Evolutionary conservation across 2,113 vertebrate genomes (phyloP), one percentile per base, ranked within the genome.

Genomic region (Trachemys scripta): DNA sequence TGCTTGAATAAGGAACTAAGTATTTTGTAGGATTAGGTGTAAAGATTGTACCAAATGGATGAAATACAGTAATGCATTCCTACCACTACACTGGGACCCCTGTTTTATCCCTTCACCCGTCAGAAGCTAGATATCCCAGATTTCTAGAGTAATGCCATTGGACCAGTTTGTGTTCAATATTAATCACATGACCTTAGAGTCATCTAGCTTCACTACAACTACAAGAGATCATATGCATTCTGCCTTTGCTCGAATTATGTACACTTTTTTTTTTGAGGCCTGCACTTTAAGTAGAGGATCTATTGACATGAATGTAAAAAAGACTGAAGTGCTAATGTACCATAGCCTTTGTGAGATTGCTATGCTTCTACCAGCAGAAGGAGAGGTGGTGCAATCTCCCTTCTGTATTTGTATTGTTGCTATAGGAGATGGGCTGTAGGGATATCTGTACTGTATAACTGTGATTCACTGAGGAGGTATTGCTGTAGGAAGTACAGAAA

Each of bases 51-150:
- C 3, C 42, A 86, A 27, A 57, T 10, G 22, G 54, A 22, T 31
- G 35, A 69, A 35, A n/a, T 89, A 83, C 80, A 53, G 25, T n/a
- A 50, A 78, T 14, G 5, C 53, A 1, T 14, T 6, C 65, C 31
- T 69, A n/a, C 62, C 62, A 69, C 0, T 2, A 6, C 1, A 16
- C 50, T 50, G 75, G 9, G 25, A 50, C 8, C 29, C 65, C 62
- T 88, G 14, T 0, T 0, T 10, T 89, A 16, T 81, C 16, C 20
- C 29, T 87, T 82, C 62, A 90, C 25, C 47, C 25, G 51, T 65
- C 4, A 2, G 50, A 51, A 94, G 31, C 50, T 45, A 79, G 57
- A 88, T 65, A n/a, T 20, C 8, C 5, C n/a, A 38, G 35, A 22
- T n/a, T 72, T 72, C 57, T 78, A 42, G 80, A 0, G 0, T 47